A percentile compares a stretch with the other conserved stretches of the same genome.
Conservation (phyloP, 1,140 invertebrate genomes). For the Lepeophtheirus salmonis region DNA sequence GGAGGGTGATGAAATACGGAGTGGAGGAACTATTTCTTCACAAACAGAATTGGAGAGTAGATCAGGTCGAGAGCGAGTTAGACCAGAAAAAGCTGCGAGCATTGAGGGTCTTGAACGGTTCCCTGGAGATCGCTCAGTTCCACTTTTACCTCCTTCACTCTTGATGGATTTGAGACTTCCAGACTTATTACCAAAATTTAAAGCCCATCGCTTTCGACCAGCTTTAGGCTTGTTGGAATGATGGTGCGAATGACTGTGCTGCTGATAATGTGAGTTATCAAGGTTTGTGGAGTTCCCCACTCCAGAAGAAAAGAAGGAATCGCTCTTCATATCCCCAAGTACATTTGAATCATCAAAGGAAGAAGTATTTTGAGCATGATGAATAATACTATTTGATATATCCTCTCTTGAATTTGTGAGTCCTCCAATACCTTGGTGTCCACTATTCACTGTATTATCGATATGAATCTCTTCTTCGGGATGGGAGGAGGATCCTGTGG, state of each 20-base stretch:
- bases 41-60: neutral
- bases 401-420: neutral
- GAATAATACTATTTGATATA: neutral
- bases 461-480: conserved; percentile 17
- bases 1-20: conserved; percentile 4
- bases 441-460: conserved; percentile 5
- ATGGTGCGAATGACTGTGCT: too few relatives aligned
- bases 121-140: neutral
- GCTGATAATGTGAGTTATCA: too few relatives aligned
- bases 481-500: neutral
- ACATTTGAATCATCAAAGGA: neutral
- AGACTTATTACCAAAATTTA: conserved; percentile 13
- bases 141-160: neutral
- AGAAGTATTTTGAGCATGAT: neutral
- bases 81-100: conserved; percentile 5
- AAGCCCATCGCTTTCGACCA: conserved; percentile 11
- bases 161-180: conserved; percentile 13
- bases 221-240: neutral
- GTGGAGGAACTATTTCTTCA: neutral
- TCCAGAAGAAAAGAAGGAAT: neutral
- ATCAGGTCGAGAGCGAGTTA: conserved; percentile 13
- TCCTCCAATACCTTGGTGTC: neutral
- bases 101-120: neutral
- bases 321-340: neutral
- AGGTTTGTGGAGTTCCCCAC: too few relatives aligned